Percentiles rank a stretch among this genome's conserved stretches.
These are phyloP conservation scores for Steromphala cineraria DNA, from an alignment of 2,888 invertebrate genomes.

Conservation along the genomic window DNA sequence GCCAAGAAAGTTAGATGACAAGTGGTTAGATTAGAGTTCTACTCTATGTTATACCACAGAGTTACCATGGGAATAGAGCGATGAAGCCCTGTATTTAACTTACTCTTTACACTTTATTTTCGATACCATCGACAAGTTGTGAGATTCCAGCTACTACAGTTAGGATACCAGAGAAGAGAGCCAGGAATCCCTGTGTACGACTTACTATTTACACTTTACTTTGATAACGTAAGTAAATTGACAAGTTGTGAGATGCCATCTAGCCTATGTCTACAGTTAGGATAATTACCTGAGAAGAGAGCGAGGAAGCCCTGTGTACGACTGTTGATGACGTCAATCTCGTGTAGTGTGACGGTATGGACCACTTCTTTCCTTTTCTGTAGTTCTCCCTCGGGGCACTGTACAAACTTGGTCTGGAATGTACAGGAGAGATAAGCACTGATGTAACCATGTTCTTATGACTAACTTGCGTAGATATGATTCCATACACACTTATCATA, in stretches of 20 bases:
- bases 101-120: no score
- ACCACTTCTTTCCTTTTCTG: conserved; percentile 98
- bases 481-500: no score
- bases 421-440: background rate
- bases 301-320: conserved; percentile 98
- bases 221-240: background rate
- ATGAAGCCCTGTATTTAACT: no score
- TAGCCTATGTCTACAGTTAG: background rate
- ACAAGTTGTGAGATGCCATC: background rate
- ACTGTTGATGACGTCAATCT: conserved; percentile 99
- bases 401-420: conserved; percentile 86
- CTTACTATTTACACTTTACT: background rate
- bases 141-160: no score
- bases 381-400: conserved; percentile 98
- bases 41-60: no score
- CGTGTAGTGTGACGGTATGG: conserved; percentile 98
- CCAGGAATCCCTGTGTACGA: background rate
- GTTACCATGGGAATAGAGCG: no score
- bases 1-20: no score
- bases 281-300: conserved; percentile 87
- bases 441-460: background rate
- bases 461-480: no score
- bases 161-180: background rate
- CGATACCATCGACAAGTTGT: no score
- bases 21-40: no score